These are phyloP conservation scores for Meandrusa payeni DNA, from an alignment of 2,888 invertebrate genomes.

Conservation along the genomic window DNA sequence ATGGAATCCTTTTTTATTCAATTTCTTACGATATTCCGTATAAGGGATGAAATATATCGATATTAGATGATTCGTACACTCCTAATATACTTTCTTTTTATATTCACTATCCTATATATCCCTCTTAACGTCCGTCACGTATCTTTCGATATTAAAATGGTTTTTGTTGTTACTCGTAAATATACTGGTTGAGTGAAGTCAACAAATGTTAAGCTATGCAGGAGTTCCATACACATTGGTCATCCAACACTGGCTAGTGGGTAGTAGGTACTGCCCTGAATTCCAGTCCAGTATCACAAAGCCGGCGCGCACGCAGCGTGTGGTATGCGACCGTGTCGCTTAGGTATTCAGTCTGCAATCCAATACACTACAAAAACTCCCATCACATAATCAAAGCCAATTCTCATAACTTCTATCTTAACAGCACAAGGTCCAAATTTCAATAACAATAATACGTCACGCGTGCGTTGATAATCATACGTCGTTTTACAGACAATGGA, in stretches of 20 bases:
- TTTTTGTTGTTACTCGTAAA: too few species aligned
- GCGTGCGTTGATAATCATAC: slow-evolving; percentile 35
- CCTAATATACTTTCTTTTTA: too few species aligned
- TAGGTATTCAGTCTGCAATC: slow-evolving; percentile 52
- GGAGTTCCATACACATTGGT: slow-evolving; percentile 26
- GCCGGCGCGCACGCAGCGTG: slow-evolving; percentile 46
- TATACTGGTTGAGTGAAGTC: too few species aligned
- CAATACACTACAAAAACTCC: slow-evolving; percentile 32
- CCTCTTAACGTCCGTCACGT: too few species aligned
- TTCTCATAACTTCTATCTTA: slow-evolving; percentile 32
- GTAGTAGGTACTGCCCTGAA: slow-evolving; percentile 31
- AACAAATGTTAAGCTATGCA: too few species aligned
- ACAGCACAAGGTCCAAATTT: slow-evolving; percentile 39
- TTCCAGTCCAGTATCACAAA: slow-evolving; percentile 52
- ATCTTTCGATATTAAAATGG: too few species aligned
- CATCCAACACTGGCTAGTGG: slow-evolving; percentile 30
- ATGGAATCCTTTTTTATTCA: too few species aligned
- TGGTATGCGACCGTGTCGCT: slow-evolving; percentile 56
- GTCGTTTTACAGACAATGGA: slow-evolving; percentile 57
- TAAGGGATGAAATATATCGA: too few species aligned
- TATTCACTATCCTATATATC: too few species aligned
- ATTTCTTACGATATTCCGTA: too few species aligned
- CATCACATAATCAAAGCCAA: slow-evolving; percentile 20
- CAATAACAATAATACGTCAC: slow-evolving; percentile 29
- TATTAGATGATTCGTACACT: too few species aligned